phyloP scores from a whole-genome alignment of 2,888 invertebrate genomes.

The Morpho deidamia region DNA sequence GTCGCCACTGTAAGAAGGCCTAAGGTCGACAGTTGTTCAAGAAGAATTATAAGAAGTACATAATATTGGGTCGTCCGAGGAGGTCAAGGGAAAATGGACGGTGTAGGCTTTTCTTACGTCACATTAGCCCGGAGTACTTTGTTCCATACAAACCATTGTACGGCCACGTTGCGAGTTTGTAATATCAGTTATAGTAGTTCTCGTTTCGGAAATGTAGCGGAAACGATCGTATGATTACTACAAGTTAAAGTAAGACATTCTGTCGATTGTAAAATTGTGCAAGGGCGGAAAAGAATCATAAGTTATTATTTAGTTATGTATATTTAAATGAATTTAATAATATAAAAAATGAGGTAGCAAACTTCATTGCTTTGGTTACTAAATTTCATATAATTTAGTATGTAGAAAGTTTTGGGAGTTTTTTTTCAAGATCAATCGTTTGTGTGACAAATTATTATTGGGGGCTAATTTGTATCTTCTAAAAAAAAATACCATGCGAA shows the following conservation, averaged over 20 bases:
- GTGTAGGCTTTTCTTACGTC: constrained; percentile 21
- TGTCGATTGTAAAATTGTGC: constrained; percentile 1
- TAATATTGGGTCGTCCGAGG: constrained; percentile 21
- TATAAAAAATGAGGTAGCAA: too few species aligned
- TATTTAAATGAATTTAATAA: too few species aligned
- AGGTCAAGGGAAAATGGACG: constrained; percentile 24
- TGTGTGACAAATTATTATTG: background rate
- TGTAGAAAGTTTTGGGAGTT: too few species aligned
- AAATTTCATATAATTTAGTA: too few species aligned
- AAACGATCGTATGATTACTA: constrained; percentile 16
- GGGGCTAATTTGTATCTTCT: too few species aligned
- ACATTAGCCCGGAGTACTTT: constrained; percentile 30
- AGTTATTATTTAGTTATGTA: too few species aligned
- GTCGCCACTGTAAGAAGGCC: constrained; percentile 28
- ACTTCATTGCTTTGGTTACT: too few species aligned
- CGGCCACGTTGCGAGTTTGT: constrained; percentile 25
- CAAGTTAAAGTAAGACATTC: background rate
- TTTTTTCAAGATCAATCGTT: too few species aligned
- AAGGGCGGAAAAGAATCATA: too few species aligned
- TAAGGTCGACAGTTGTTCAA: constrained; percentile 10
- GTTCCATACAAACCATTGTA: constrained; percentile 33
- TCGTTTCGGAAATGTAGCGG: constrained; percentile 24
- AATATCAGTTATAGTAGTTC: constrained; percentile 24
- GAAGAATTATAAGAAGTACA: constrained; percentile 12
- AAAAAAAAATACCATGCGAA: too few species aligned